Evolutionary conservation across 2,888 invertebrate species (phyloP).

Genomic region (Melieria crassipennis): DNA sequence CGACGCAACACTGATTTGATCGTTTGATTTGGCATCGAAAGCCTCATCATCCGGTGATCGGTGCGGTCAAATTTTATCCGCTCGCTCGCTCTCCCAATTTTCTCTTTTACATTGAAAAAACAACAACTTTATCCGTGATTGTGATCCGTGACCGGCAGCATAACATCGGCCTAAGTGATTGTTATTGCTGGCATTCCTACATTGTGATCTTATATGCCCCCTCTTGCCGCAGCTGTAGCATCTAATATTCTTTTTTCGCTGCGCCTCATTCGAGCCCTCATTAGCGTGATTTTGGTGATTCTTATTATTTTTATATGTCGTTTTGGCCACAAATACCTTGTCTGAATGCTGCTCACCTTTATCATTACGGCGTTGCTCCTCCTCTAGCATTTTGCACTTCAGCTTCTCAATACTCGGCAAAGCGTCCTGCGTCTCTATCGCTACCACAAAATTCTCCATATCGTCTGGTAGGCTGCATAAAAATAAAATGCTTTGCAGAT

Average conservation of each 20-base stretch:
- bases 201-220: slow-evolving; percentile 18
- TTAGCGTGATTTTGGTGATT: background rate
- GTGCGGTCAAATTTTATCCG: too few species aligned
- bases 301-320: slow-evolving; percentile 17
- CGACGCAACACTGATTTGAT: too few species aligned
- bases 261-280: background rate
- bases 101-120: too few species aligned
- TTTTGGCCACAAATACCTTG: slow-evolving; percentile 17
- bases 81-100: too few species aligned
- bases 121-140: too few species aligned
- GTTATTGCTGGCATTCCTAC: background rate
- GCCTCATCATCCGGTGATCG: too few species aligned
- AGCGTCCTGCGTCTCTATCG: slow-evolving; percentile 18
- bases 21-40: too few species aligned
- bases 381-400: slow-evolving; percentile 17
- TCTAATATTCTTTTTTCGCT: slow-evolving; percentile 10
- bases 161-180: too few species aligned
- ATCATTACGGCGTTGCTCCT: slow-evolving; percentile 19
- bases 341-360: slow-evolving; percentile 9
- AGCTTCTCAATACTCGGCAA: slow-evolving; percentile 1
- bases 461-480: slow-evolving; percentile 12
- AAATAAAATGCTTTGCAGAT: slow-evolving; percentile 10
- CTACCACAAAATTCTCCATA: slow-evolving; percentile 27
- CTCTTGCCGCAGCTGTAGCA: slow-evolving; percentile 27
- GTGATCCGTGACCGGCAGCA: too few species aligned